phyloP scores from a whole-genome alignment of 2,113 vertebrate genomes.

The Pygathrix nemaeus region DNA sequence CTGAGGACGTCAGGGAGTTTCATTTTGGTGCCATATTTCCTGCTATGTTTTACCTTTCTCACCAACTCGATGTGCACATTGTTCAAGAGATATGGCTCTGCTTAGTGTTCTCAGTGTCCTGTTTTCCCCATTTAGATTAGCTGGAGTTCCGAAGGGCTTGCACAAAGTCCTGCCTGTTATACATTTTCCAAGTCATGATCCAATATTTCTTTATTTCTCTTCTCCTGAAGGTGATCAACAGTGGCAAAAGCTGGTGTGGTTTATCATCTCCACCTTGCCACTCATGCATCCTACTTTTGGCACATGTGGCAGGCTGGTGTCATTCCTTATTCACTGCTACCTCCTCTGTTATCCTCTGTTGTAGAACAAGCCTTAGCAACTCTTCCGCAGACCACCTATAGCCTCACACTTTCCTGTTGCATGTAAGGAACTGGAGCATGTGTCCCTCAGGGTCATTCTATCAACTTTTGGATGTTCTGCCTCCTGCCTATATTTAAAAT shows the following conservation, averaged over 20 bases:
- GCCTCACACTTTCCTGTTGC: background rate
- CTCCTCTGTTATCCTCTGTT: background rate
- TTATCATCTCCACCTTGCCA: background rate
- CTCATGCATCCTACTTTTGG: background rate
- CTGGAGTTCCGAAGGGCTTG: background rate
- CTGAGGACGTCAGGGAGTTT: background rate
- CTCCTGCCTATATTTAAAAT: background rate
- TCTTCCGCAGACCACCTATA: background rate
- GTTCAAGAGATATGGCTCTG: background rate
- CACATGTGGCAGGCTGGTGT: background rate
- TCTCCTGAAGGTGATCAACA: background rate
- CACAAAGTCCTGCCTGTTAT: background rate
- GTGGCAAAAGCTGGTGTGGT: background rate
- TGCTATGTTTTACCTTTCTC: background rate
- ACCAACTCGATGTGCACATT: background rate
- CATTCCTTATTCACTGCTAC: background rate
- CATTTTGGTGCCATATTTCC: background rate
- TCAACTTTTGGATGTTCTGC: background rate
- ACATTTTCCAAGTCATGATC: background rate
- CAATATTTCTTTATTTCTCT: background rate
- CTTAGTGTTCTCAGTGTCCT: background rate
- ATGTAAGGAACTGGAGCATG: background rate
- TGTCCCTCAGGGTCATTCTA: background rate
- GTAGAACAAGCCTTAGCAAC: background rate
- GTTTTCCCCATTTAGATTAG: background rate